These are phyloP conservation scores for Nasonia giraulti DNA, from an alignment of 1,140 invertebrate genomes.

Conservation along the genomic window DNA sequence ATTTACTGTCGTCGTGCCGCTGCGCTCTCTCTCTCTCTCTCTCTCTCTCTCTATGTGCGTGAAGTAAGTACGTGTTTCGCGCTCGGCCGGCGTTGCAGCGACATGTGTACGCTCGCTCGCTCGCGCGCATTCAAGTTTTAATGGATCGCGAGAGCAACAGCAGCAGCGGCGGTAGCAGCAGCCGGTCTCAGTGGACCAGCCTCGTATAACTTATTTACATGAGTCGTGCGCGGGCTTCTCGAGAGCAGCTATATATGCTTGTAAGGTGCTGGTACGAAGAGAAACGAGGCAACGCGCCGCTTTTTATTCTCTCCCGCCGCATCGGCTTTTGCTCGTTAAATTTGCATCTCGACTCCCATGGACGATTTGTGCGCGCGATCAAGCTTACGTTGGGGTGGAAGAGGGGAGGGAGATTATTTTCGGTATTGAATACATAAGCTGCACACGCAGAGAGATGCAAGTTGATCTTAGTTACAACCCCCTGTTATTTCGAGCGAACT, in stretches of 20 bases:
- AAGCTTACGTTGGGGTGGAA: not conserved
- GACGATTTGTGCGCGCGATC: conserved; percentile 9
- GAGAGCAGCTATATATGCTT: not conserved
- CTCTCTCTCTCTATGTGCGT: conserved; percentile 12
- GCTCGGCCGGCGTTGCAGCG: conserved; percentile 51
- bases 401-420: not conserved
- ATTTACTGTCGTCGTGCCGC: conserved; percentile 26
- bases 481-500: no score
- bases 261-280: not conserved
- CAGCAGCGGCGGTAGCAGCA: not conserved
- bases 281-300: not conserved
- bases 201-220: conserved; percentile 52
- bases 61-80: conserved; percentile 47
- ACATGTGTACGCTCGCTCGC: conserved; percentile 51
- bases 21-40: not conserved
- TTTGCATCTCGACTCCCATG: conserved; percentile 38
- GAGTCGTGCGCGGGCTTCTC: not conserved
- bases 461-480: not conserved
- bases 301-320: conserved; percentile 30
- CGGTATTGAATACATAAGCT: not conserved
- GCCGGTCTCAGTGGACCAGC: not conserved
- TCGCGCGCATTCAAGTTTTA: conserved; percentile 60
- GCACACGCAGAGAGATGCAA: not conserved
- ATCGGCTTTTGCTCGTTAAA: conserved; percentile 47
- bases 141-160: conserved; percentile 60